These are phyloP conservation scores for Schizopygopsis pylzovi DNA, from an alignment of 2,797 vertebrate genomes.

Conservation along the genomic window DNA sequence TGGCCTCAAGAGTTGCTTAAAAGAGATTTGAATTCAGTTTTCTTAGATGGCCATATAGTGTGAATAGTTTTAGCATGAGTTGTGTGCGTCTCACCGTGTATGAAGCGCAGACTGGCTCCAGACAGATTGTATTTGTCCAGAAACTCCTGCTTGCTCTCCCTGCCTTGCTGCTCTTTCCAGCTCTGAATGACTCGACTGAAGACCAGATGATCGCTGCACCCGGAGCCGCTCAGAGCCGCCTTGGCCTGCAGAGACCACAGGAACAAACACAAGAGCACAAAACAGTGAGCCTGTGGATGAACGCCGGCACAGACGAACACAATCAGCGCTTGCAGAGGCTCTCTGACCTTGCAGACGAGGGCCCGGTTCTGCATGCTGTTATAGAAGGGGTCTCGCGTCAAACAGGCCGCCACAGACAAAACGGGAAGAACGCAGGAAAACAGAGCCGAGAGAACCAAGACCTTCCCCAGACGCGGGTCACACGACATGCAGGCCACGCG, in stretches of 20 bases:
- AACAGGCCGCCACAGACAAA: constrained; percentile 88
- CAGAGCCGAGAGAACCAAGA: constrained; percentile 87
- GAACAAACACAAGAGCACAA: not conserved
- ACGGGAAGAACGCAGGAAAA: constrained; percentile 91
- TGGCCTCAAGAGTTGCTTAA: not conserved
- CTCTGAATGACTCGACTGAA: constrained; percentile 85
- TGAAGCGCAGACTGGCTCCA: constrained; percentile 84
- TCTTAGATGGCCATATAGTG: not conserved
- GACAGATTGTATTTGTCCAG: constrained; percentile 84
- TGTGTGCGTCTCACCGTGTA: constrained; percentile 80
- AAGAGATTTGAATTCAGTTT: not conserved
- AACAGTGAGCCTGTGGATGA: not conserved
- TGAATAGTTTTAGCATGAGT: not conserved
- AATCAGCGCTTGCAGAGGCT: not conserved
- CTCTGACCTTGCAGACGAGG: constrained; percentile 83
- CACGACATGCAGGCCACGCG: constrained; percentile 90
- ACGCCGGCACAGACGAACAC: not conserved
- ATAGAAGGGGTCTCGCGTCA: constrained; percentile 92
- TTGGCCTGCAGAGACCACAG: constrained; percentile 80
- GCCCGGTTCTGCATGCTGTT: constrained; percentile 92
- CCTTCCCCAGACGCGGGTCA: constrained; percentile 93
- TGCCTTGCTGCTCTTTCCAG: constrained; percentile 82
- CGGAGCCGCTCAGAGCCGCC: constrained; percentile 81
- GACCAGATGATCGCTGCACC: constrained; percentile 89
- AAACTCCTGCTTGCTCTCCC: constrained; percentile 81